A percentile compares a stretch with the other conserved stretches of the same genome.
Evolutionary conservation across 2,888 invertebrate species (phyloP).

Genomic region (Ceramica pisi): DNA sequence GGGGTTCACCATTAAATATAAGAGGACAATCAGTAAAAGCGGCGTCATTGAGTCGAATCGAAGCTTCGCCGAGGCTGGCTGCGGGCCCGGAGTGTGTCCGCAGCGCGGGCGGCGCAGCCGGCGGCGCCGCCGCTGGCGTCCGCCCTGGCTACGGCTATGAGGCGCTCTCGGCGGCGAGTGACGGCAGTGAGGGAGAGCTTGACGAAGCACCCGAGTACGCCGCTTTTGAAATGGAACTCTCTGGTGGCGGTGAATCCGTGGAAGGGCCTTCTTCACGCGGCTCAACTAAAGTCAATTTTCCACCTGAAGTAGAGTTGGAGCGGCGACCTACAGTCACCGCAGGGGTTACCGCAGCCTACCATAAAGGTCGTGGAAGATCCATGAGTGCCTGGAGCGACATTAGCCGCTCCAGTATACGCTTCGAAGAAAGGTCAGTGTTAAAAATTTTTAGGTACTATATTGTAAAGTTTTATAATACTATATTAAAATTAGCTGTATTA

Average conservation of each 20-base stretch:
- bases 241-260: conserved; percentile 84
- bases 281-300: conserved; percentile 93
- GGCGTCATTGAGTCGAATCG: conserved; percentile 87
- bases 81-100: conserved; percentile 81
- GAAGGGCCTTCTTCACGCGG: conserved; percentile 87
- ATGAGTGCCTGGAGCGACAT: conserved; percentile 97
- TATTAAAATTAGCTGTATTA: conserved; percentile 3
- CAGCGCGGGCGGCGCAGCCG: conserved; percentile 76
- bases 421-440: conserved; percentile 93
- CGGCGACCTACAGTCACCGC: conserved; percentile 85
- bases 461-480: background rate
- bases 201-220: conserved; percentile 86
- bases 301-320: conserved; percentile 89
- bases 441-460: background rate
- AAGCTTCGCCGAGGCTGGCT: conserved; percentile 84
- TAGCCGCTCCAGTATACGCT: conserved; percentile 95
- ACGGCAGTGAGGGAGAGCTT: conserved; percentile 86
- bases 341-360: conserved; percentile 85
- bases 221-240: conserved; percentile 86
- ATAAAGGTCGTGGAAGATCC: conserved; percentile 92
- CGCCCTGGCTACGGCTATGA: conserved; percentile 89
- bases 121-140: conserved; percentile 82
- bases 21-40: conserved; percentile 84
- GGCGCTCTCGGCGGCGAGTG: conserved; percentile 88
- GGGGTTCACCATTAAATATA: conserved; percentile 82